A percentile compares a stretch with the other conserved stretches of the same genome.
phyloP scores from a whole-genome alignment of 2,113 vertebrate species.

The Microtus pennsylvanicus region DNA sequence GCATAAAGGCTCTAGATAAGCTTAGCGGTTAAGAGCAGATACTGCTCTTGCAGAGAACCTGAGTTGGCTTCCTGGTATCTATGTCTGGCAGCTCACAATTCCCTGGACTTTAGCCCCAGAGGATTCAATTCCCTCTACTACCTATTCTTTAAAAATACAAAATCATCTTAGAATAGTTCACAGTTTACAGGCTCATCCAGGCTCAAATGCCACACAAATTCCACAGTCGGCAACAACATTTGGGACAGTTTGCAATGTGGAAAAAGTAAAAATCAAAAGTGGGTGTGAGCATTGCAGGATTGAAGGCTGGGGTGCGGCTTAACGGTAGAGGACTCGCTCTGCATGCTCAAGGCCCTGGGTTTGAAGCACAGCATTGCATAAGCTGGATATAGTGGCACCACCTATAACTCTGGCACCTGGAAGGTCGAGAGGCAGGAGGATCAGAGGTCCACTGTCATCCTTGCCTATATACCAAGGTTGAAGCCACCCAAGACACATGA shows the following conservation, averaged over 20 bases:
- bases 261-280: background rate
- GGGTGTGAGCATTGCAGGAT: background rate
- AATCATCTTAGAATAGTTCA: background rate
- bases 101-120: background rate
- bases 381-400: background rate
- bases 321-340: background rate
- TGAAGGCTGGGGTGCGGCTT: too few relatives aligned
- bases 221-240: background rate
- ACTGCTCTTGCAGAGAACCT: background rate
- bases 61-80: background rate
- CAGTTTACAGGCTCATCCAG: background rate
- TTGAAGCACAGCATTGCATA: background rate
- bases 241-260: background rate
- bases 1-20: background rate
- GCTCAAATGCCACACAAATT: background rate
- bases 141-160: background rate
- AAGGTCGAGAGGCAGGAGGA: background rate
- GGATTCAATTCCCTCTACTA: background rate
- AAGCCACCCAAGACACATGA: background rate
- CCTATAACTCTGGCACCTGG: background rate
- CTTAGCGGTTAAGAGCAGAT: background rate
- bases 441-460: background rate
- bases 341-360: background rate
- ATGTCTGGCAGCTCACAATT: background rate
- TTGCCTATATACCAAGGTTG: background rate